These are phyloP conservation scores for Sakesphorus luctuosus DNA, from an alignment of 2,113 vertebrate species.

Conservation along the genomic window DNA sequence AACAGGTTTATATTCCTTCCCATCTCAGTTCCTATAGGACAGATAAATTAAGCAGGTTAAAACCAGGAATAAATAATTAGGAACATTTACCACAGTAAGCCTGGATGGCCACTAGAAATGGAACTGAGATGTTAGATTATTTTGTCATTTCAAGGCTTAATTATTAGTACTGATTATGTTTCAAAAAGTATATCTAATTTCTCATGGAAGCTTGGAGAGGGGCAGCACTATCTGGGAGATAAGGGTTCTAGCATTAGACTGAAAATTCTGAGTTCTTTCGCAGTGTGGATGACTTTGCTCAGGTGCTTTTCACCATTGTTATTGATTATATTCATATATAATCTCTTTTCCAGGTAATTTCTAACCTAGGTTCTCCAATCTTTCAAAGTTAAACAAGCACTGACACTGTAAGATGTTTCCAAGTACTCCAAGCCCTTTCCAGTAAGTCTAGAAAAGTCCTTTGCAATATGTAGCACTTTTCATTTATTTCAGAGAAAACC, in stretches of 20 bases:
- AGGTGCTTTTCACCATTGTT: neutral
- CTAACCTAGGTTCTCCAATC: neutral
- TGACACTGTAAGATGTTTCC: neutral
- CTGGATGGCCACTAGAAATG: slow-evolving; percentile 15
- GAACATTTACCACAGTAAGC: neutral
- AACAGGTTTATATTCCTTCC: neutral
- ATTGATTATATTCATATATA: neutral
- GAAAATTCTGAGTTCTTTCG: neutral
- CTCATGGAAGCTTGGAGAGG: neutral
- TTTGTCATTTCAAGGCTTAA: neutral
- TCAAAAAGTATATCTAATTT: neutral
- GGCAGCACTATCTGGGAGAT: neutral
- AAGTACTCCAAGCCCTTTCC: neutral
- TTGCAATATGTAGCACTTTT: neutral
- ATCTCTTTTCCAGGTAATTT: neutral
- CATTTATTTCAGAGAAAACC: neutral
- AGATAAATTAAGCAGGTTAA: slow-evolving; percentile 14
- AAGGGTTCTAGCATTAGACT: neutral
- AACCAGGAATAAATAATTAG: slow-evolving; percentile 4
- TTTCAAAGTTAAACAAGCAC: neutral
- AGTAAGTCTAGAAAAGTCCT: neutral
- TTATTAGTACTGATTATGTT: neutral
- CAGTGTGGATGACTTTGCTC: neutral
- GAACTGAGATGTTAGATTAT: neutral
- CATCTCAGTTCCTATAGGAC: neutral